Conservation (phyloP, 2,113 vertebrate species). For the Gobiocypris rarus region DNA sequence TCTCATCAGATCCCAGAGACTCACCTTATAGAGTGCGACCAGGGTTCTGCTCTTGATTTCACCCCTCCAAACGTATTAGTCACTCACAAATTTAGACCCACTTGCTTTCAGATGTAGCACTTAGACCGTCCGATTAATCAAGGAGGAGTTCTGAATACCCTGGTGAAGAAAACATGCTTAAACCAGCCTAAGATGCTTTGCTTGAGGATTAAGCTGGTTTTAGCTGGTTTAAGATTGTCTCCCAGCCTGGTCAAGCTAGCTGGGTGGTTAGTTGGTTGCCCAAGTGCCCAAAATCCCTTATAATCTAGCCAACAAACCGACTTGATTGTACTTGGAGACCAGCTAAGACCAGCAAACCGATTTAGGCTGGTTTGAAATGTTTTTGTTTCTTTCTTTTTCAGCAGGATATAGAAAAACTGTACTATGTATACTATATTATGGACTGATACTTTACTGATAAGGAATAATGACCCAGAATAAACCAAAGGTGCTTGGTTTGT, state of each 20-base stretch:
- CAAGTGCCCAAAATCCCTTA: background rate
- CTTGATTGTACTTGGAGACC: background rate
- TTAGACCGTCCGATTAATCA: background rate
- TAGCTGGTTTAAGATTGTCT: background rate
- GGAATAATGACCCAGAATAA: background rate
- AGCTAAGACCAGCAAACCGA: background rate
- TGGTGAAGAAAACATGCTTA: background rate
- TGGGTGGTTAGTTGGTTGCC: background rate
- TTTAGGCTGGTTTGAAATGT: background rate
- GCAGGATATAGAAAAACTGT: background rate
- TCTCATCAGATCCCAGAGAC: constrained; percentile 84
- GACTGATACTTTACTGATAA: background rate
- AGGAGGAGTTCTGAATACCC: background rate
- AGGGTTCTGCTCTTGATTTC: constrained; percentile 81
- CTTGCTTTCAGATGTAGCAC: constrained; percentile 18
- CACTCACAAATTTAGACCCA: background rate
- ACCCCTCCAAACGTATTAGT: background rate
- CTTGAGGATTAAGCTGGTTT: background rate
- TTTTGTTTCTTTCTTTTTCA: background rate
- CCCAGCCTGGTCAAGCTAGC: background rate
- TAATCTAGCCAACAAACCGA: background rate
- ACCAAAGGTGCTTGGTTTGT: constrained; percentile 23
- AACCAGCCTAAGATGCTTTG: background rate
- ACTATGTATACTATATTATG: background rate
- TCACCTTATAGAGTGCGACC: constrained; percentile 84